Conservation (phyloP, 2,797 vertebrate species). For the Esox lucius region DNA sequence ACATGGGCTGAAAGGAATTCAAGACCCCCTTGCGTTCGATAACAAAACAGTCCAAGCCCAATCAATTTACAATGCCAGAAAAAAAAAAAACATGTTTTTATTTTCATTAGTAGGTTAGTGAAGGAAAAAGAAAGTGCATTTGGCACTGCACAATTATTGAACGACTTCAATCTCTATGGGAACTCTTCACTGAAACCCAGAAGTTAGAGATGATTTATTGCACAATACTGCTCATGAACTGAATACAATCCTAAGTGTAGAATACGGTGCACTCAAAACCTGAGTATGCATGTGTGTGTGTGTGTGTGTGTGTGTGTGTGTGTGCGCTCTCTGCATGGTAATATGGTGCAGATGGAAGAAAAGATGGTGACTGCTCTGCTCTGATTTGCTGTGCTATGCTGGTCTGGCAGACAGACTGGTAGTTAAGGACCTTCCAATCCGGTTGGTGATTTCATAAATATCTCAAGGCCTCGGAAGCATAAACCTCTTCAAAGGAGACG, state of each 20-base stretch:
- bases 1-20: conserved; percentile 2
- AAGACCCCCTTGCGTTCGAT: neutral
- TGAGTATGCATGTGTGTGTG: neutral
- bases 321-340: conserved; percentile 10
- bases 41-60: neutral
- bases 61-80: neutral
- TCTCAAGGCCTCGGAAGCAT: conserved; percentile 24
- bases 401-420: conserved; percentile 23
- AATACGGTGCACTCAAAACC: neutral
- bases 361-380: conserved; percentile 12
- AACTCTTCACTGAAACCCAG: neutral
- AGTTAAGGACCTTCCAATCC: conserved; percentile 27
- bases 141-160: neutral
- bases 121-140: neutral
- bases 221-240: neutral
- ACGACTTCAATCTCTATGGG: neutral
- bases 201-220: neutral
- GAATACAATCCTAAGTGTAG: neutral
- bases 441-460: conserved; percentile 34
- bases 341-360: conserved; percentile 34
- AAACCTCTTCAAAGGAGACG: conserved; percentile 30
- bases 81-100: neutral
- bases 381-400: conserved; percentile 7
- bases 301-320: neutral
- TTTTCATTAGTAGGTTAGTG: neutral